Conservation (phyloP, 2,113 vertebrate genomes). For the Orcinus orca region DNA sequence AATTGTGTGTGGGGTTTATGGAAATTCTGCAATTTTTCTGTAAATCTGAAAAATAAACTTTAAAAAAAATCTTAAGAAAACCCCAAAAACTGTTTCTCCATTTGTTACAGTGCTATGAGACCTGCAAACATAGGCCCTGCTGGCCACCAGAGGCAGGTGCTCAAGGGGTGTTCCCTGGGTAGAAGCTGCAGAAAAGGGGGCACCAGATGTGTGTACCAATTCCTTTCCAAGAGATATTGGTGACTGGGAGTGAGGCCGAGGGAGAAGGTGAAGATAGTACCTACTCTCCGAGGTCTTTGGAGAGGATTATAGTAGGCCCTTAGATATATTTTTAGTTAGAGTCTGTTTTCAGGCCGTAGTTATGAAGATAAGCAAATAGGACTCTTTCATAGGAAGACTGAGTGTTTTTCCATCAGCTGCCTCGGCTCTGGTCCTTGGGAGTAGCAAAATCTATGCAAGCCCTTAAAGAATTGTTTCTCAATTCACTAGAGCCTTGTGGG, state of each 20-base stretch:
- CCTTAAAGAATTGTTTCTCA: background rate
- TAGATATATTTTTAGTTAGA: background rate
- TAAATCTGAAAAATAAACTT: too few relatives aligned
- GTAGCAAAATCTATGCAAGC: background rate
- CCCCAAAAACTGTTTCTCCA: background rate
- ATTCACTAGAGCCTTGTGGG: background rate
- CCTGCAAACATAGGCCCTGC: background rate
- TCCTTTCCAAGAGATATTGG: background rate
- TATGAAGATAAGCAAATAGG: background rate
- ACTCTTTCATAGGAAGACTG: background rate
- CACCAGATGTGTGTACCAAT: background rate
- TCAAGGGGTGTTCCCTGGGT: background rate
- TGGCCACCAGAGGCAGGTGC: background rate
- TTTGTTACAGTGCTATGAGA: background rate
- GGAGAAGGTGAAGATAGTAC: background rate
- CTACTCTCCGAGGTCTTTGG: background rate
- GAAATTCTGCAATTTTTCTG: too few relatives aligned
- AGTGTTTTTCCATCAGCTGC: background rate
- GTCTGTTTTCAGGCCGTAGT: background rate
- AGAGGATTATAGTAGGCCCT: background rate
- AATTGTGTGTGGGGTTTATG: too few relatives aligned
- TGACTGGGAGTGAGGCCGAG: background rate
- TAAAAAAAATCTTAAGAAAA: too few relatives aligned
- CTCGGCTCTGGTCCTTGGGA: background rate
- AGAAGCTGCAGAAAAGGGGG: background rate